Evolutionary conservation across 2,113 vertebrate genomes (phyloP), one percentile per base, ranked within the genome.

Genomic region (Pteruthius melanotis): DNA sequence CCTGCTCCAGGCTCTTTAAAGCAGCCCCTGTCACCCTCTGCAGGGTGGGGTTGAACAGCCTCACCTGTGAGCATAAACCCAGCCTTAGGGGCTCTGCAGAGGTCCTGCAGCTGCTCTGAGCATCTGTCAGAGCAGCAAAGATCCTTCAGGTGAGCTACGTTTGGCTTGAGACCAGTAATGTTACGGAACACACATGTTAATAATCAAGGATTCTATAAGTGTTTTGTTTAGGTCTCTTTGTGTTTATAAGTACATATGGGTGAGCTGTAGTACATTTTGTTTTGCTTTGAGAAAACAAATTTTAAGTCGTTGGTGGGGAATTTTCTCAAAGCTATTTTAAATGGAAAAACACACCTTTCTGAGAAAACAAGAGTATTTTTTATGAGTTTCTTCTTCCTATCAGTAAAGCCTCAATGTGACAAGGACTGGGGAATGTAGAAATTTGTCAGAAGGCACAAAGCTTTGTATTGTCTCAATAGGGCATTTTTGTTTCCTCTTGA

Each of bases 401-500:
- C 76, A 63, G 50, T 28, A 54, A 80, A 50, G 28, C 54, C 27
- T 1, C 3, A 83, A 71, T n/a, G 47, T 24, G 44, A 59, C 42
- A 63, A 83, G 63, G 45, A 57, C 23, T 28, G 60, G 39, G 33
- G 52, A 91, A 83, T 15, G 12, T 1, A 24, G 17, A 71, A 8
- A 63, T 78, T 66, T 70, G 64, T 92, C 76, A 87, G 76, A 78
- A 95, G 68, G 42, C 39, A 59, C 44, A 52, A 27, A 44, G 80
- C 56, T 83, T 78, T 86, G 35, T 74, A 39, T 57, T 52, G 39
- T 47, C 49, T 87, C 76, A 81, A 74, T 52, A 44, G 52, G 31
- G 37, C 23, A 63, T 83, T 88, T 86, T 81, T 93, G 60, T 94
- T 93, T 70, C 45, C 64, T 86, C 59, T 86, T 81, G 72, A 89